Conservation (phyloP, 2,113 vertebrate genomes). For the Triplophysa rosa region DNA sequence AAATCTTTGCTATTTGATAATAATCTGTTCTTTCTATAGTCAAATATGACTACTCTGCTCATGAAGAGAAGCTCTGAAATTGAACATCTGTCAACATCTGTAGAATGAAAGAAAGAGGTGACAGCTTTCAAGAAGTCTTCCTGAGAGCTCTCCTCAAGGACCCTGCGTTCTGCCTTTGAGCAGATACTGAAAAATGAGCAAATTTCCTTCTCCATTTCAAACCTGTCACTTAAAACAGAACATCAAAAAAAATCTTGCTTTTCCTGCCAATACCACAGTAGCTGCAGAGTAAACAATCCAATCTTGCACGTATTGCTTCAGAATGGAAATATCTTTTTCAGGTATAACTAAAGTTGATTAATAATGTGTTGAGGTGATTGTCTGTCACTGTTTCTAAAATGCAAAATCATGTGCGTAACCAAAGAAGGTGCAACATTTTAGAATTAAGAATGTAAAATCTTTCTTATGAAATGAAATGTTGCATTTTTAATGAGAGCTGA, state of each 20-base stretch:
- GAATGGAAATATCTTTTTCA: neutral
- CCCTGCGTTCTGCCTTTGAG: neutral
- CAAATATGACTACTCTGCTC: neutral
- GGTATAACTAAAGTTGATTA: neutral
- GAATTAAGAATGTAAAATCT: neutral
- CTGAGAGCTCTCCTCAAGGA: neutral
- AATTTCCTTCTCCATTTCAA: neutral
- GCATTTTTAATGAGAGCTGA: conserved; percentile 5
- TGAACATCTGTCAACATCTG: neutral
- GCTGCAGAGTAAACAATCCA: neutral
- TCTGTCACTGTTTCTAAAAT: neutral
- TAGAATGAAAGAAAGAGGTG: neutral
- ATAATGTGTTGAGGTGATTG: neutral
- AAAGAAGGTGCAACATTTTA: no score
- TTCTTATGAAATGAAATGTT: neutral
- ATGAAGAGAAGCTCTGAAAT: neutral
- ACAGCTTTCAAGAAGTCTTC: neutral
- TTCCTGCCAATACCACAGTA: neutral
- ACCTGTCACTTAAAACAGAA: neutral
- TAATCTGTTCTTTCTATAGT: no score
- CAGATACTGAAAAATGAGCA: neutral
- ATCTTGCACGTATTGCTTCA: neutral
- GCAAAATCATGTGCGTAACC: no score
- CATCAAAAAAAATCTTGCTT: neutral
- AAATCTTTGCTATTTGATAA: no score